Base-by-base conservation (phyloP, 64 coral and sea anemone species). In the Astreopora myriophthalma region DNA sequence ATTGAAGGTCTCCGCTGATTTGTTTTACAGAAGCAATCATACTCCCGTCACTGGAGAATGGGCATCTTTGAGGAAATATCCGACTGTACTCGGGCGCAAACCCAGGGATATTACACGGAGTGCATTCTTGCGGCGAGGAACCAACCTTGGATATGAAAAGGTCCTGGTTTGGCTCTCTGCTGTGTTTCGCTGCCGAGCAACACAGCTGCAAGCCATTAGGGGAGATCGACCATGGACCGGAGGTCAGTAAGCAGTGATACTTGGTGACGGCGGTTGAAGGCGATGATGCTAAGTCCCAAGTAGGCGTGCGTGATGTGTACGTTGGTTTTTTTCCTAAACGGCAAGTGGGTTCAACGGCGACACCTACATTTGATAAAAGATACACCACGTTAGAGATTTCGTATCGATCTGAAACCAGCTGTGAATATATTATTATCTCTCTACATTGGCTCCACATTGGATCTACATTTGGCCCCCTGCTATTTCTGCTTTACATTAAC, bases 191-290 rank as follows among this genome's bases (percentile, higher is more conserved):
- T n/a, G 76, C 89, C 28, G 71, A 48, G 29, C 62, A 82, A 48
- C 89, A 82, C 19, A 91, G 17, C 9, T 91, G 27, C 13, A 58
- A 20, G 8, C 89, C 89, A 63, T 91, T 67, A 1, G 89, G 77
- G 0, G 89, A 81, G 44, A 91, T 66, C 3, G 62, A 82, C 89
- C 89, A 91, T 4, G 89, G 89, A 83, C 89, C 89, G 60, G 89
- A 83, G 26, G 89, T 91, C 5, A 91, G 35, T 5, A 77, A 72
- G 64, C 70, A 91, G 62, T 73, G 58, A 19, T 67, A 79, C 75
- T 78, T 78, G 67, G 89, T 62, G 17, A 91, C 48, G 14, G 89
- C 80, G 1, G 89, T 91, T 2, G 89, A 48, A 55, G 61, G 48
- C 17, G 51, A 83, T 17, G 89, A 71, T 34, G 62, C 40, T 16